Base-by-base conservation (phyloP, 2,113 vertebrate genomes). In the Clinocottus analis region DNA sequence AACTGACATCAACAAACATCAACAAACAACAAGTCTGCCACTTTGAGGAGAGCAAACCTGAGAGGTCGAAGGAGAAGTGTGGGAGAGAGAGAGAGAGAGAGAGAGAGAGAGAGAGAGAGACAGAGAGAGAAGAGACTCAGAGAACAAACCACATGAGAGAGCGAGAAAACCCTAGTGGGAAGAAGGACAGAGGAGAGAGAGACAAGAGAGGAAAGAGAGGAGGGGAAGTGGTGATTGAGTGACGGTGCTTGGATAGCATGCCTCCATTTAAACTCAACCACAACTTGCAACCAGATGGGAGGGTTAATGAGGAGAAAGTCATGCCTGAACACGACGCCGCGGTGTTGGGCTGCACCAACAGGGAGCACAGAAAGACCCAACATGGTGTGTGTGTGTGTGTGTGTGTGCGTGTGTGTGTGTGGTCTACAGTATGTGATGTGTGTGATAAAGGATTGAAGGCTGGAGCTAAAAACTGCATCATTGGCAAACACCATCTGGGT, bases 271-370 rank as follows among this genome's bases (percentile, higher is more conserved):
- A 80, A 83, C 71, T 33, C 25, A 0, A 7, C 64, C 73, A 45
- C 67, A 64, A 73, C 75, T 55, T n/a, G 64, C 37, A 71, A 79
- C 82, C 86, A 90, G 86, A 89, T 85, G 80, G 88, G 75, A 49
- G 75, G 59, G 72, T 75, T 90, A 89, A 91, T 90, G 88, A 89
- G 84, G 72, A 85, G 73, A 75, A 53, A 84, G 69, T 68, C 78
- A 75, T 70, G 85, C 71, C 72, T 80, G 78, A 88, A 87, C 88
- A 88, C 68, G 77, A 72, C 8, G 66, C 77, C 58, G 59, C 45
- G 8, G 77, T 47, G 83, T 84, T 72, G 77, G 79, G 74, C 72
- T 31, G 64, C 79, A 78, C 75, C 79, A 45, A 63, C 76, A 29
- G 85, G 80, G 84, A 84, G 72, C 73, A 8, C 51, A 6, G 62